A percentile compares a stretch with the other conserved stretches of the same genome.
Evolutionary conservation across 92 coral and sea anemone genomes (phyloP).

Genomic region (Zoanthus solanderi): DNA sequence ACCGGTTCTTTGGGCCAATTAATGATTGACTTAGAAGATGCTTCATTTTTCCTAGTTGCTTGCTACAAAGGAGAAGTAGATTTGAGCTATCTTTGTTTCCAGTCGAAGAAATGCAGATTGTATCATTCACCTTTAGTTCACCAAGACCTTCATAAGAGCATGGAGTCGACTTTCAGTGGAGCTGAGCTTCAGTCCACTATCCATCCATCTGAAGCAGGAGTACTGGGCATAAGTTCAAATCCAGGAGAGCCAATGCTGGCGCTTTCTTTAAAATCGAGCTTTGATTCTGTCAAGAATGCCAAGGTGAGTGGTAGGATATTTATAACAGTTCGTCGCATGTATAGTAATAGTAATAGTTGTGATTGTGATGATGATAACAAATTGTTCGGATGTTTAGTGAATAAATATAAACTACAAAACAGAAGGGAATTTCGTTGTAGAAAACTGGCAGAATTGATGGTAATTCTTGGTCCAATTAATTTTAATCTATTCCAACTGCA

Average conservation of each 20-base stretch:
- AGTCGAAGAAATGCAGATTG: conserved; percentile 72
- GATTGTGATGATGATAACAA: too few species aligned
- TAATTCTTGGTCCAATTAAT: neutral
- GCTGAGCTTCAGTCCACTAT: conserved; percentile 95
- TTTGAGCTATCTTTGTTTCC: conserved; percentile 84
- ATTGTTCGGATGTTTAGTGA: too few species aligned
- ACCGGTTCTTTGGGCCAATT: conserved; percentile 59
- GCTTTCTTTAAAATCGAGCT: conserved; percentile 80
- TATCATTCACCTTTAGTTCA: conserved; percentile 86
- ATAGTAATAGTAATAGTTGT: neutral
- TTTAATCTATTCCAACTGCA: too few species aligned
- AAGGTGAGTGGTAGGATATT: conserved; percentile 68
- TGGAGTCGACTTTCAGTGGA: conserved; percentile 90
- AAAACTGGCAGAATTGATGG: neutral
- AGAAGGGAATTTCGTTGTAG: too few species aligned
- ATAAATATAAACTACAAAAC: too few species aligned
- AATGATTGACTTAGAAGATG: conserved; percentile 81
- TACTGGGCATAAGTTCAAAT: conserved; percentile 59
- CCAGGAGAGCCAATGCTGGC: conserved; percentile 87
- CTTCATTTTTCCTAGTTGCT: conserved; percentile 85
- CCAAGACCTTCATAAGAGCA: conserved; percentile 68
- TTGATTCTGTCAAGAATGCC: conserved; percentile 80
- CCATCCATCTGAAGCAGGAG: conserved; percentile 83
- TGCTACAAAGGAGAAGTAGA: conserved; percentile 92
- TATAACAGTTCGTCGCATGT: too few species aligned